Percentiles rank a stretch among this genome's conserved stretches.
These are phyloP conservation scores for Stenurella melanura DNA, from an alignment of 2,888 invertebrate species.

Conservation along the genomic window DNA sequence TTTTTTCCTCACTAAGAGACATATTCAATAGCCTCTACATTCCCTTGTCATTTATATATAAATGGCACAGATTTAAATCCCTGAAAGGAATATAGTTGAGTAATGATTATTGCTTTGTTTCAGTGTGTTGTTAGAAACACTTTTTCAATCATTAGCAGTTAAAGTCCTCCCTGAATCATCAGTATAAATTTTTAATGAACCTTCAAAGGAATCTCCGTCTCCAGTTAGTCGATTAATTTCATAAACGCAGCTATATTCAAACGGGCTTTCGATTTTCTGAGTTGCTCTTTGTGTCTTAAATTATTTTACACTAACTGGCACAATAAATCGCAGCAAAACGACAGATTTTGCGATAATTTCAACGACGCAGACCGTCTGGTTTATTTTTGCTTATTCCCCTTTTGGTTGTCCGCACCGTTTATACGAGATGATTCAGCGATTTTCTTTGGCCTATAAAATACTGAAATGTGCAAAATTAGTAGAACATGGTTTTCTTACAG, in stretches of 20 bases:
- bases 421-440: not conserved
- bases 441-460: not conserved
- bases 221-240: too few species aligned
- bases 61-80: not conserved
- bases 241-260: not conserved
- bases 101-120: not conserved
- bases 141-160: not conserved
- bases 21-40: too few species aligned
- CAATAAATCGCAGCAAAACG: slow-evolving; percentile 10
- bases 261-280: not conserved
- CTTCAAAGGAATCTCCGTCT: too few species aligned
- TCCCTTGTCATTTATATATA: too few species aligned
- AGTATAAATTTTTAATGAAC: too few species aligned
- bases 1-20: too few species aligned
- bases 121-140: not conserved
- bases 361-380: slow-evolving; percentile 1
- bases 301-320: not conserved
- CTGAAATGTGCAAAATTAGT: not conserved
- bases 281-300: slow-evolving; percentile 1
- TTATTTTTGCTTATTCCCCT: slow-evolving; percentile 13
- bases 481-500: not conserved
- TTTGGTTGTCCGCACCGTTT: slow-evolving; percentile 11
- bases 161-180: too few species aligned
- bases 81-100: not conserved
- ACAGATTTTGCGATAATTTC: slow-evolving; percentile 16